Conservation (phyloP, 2,888 invertebrate genomes). For the Oeneis ivallda region DNA sequence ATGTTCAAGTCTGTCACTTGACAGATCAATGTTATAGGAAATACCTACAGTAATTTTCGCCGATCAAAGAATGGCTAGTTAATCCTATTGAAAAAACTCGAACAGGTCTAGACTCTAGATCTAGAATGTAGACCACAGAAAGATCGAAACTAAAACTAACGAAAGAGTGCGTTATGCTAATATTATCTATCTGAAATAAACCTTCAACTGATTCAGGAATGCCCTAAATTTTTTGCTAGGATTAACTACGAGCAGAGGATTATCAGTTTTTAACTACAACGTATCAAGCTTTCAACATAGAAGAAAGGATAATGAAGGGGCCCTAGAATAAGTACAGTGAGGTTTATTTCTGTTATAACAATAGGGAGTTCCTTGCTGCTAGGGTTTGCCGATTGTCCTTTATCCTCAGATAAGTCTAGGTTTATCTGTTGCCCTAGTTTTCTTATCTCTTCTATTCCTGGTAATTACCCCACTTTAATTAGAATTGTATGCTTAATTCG, state of each 20-base stretch:
- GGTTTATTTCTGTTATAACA: slow-evolving; percentile 46
- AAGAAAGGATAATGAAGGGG: slow-evolving; percentile 44
- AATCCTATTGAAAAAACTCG: too few relatives aligned
- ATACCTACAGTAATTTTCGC: too few relatives aligned
- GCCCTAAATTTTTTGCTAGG: too few relatives aligned
- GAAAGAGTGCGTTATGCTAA: too few relatives aligned
- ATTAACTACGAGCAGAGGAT: neutral
- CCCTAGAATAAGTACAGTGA: slow-evolving; percentile 59
- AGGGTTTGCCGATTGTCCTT: slow-evolving; percentile 11
- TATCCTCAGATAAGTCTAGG: slow-evolving; percentile 3
- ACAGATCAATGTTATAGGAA: too few relatives aligned
- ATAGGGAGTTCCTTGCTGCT: slow-evolving; percentile 2
- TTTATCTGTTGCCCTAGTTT: slow-evolving; percentile 10
- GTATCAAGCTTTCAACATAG: slow-evolving; percentile 28
- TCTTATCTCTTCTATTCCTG: slow-evolving; percentile 6
- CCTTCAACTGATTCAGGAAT: too few relatives aligned
- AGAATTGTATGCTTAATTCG: neutral
- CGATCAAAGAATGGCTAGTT: too few relatives aligned
- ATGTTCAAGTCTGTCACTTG: too few relatives aligned
- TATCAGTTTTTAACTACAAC: neutral
- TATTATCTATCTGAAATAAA: too few relatives aligned
- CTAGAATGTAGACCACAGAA: too few relatives aligned
- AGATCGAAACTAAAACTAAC: too few relatives aligned
- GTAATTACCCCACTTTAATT: neutral
- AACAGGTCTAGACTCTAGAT: too few relatives aligned